A percentile compares a stretch with the other conserved stretches of the same genome.
Conservation (phyloP, 2,113 vertebrate genomes). For the Varanus salvator region DNA sequence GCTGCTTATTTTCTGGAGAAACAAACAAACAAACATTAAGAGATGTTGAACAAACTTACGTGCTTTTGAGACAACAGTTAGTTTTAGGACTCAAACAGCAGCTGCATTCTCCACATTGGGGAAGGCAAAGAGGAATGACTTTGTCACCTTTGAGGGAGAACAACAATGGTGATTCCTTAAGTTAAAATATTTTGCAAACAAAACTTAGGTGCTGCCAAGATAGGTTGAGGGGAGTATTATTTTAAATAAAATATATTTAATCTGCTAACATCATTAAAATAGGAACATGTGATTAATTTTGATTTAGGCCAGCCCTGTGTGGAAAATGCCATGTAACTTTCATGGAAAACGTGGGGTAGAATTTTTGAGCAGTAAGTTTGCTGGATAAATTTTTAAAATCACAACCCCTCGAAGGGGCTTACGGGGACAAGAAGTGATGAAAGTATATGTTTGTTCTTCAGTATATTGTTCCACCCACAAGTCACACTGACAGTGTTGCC, state of each 20-base stretch:
- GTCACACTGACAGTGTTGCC: too few relatives aligned
- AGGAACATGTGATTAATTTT: not conserved
- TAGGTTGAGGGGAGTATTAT: not conserved
- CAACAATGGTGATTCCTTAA: fast-evolving
- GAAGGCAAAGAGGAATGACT: constrained; percentile 83
- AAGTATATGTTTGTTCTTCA: too few relatives aligned
- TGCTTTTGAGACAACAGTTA: constrained; percentile 80
- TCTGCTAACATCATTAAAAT: not conserved
- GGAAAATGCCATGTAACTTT: not conserved
- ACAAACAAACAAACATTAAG: too few relatives aligned
- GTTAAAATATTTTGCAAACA: not conserved
- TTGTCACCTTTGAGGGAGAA: constrained; percentile 80
- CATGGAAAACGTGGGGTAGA: not conserved
- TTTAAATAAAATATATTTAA: not conserved
- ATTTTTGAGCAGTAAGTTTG: too few relatives aligned
- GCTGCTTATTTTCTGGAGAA: fast-evolving
- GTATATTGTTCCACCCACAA: too few relatives aligned
- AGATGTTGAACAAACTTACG: constrained; percentile 73
- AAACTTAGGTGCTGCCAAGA: not conserved
- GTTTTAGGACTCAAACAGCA: constrained; percentile 81
- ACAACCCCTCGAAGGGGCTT: too few relatives aligned
- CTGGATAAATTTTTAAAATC: too few relatives aligned
- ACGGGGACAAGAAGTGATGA: too few relatives aligned
- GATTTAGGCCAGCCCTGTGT: not conserved
- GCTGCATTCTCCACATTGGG: constrained; percentile 83